A percentile compares a stretch with the other conserved stretches of the same genome.
Evolutionary conservation across 2,113 vertebrate species (phyloP).

Genomic region (Sialia sialis): DNA sequence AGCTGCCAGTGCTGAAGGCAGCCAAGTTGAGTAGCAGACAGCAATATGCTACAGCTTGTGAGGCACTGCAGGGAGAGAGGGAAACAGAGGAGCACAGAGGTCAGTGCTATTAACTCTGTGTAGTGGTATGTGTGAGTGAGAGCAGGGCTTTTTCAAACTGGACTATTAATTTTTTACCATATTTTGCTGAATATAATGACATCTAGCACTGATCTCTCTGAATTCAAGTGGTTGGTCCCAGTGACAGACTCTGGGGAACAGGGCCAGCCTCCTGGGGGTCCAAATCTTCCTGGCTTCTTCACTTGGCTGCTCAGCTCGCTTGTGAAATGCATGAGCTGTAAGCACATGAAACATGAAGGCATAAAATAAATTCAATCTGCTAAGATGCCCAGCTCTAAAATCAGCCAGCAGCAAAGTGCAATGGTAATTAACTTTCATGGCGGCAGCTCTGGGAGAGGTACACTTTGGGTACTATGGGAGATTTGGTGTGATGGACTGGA

Average conservation of each 20-base stretch:
- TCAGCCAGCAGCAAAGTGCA: neutral
- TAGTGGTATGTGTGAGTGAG: neutral
- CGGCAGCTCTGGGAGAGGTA: neutral
- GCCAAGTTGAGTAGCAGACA: neutral
- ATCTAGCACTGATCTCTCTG: neutral
- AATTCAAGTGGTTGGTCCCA: neutral
- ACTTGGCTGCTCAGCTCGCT: neutral
- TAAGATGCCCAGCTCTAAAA: neutral
- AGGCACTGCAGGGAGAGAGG: neutral
- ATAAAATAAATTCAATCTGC: neutral
- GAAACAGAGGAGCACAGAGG: slow-evolving; percentile 11
- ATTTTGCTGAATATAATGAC: neutral
- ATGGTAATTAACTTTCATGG: neutral
- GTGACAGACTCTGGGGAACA: neutral
- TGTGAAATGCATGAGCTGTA: neutral
- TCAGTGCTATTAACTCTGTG: slow-evolving; percentile 19
- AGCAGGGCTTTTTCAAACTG: neutral
- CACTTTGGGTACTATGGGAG: fast-evolving
- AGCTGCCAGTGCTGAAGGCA: slow-evolving; percentile 2
- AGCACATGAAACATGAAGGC: neutral
- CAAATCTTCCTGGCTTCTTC: neutral
- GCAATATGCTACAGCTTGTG: neutral
- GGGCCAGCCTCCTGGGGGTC: neutral
- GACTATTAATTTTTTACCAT: neutral
- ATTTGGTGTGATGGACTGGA: neutral